Evolutionary conservation across 2,797 vertebrate species (phyloP).

Genomic region (Pogoniulus pusillus): DNA sequence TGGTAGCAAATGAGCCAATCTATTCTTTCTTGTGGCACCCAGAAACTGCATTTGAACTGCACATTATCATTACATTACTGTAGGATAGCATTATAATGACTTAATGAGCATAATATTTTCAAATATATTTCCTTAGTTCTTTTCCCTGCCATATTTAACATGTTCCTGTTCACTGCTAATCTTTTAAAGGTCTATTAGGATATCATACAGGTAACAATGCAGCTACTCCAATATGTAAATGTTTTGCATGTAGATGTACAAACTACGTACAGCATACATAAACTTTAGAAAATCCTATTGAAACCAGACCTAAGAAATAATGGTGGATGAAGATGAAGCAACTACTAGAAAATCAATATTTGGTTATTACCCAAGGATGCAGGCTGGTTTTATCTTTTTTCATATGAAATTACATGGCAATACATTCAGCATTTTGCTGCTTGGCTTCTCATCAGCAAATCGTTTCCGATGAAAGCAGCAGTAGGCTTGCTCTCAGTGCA

Average conservation of each 20-base stretch:
- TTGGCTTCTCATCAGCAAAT: slow-evolving; percentile 23
- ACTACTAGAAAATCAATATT: slow-evolving; percentile 30
- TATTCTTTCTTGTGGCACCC: not conserved
- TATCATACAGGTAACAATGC: not conserved
- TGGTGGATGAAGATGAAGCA: slow-evolving; percentile 15
- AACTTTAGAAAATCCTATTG: slow-evolving; percentile 9
- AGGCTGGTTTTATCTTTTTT: slow-evolving; percentile 11
- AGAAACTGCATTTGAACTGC: not conserved
- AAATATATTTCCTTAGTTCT: not conserved
- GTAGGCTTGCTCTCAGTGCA: slow-evolving; percentile 6
- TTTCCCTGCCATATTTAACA: not conserved
- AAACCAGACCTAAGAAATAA: not conserved
- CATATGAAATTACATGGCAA: slow-evolving; percentile 26
- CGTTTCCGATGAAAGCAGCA: slow-evolving; percentile 5
- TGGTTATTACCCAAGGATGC: slow-evolving; percentile 19
- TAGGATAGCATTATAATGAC: not conserved
- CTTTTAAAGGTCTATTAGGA: not conserved
- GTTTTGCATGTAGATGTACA: not conserved
- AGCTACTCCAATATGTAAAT: not conserved
- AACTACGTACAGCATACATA: not conserved
- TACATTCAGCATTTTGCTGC: slow-evolving; percentile 8
- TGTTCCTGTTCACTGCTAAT: not conserved
- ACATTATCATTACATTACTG: not conserved
- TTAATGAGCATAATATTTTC: not conserved
- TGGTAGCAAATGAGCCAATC: not conserved